phyloP scores from a whole-genome alignment of 2,888 invertebrate genomes.

The Thymelicus sylvestris region DNA sequence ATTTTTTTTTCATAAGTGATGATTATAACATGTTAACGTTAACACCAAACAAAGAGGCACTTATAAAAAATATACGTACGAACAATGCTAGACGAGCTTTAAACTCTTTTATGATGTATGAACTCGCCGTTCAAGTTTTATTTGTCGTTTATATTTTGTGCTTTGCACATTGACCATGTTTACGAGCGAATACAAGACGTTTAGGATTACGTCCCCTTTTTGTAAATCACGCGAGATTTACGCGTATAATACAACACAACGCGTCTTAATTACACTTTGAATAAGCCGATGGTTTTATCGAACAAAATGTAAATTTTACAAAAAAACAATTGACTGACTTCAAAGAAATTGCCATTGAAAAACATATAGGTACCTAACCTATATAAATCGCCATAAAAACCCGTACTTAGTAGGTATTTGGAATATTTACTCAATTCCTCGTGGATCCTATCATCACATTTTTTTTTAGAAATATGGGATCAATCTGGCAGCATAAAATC shows the following conservation, averaged over 20 bases:
- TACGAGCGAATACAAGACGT: slow-evolving; percentile 50
- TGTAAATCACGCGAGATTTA: slow-evolving; percentile 49
- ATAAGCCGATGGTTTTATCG: slow-evolving; percentile 29
- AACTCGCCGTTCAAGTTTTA: slow-evolving; percentile 32
- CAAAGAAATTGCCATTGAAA: no score
- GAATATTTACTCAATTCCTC: no score
- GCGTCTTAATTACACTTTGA: slow-evolving; percentile 39
- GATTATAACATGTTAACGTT: background rate
- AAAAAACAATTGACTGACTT: no score
- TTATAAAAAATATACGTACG: background rate
- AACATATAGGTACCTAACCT: no score
- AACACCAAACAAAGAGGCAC: background rate
- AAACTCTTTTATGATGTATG: slow-evolving; percentile 41
- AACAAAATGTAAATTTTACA: background rate
- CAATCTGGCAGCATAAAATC: no score
- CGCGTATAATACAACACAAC: slow-evolving; percentile 31
- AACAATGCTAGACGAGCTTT: slow-evolving; percentile 5
- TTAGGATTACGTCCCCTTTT: slow-evolving; percentile 47
- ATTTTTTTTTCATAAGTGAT: no score
- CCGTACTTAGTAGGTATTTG: no score
- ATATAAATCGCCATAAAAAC: no score
- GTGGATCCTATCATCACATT: no score
- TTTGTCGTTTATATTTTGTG: slow-evolving; percentile 43
- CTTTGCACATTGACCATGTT: slow-evolving; percentile 40
- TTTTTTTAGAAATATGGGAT: no score